phyloP scores from a whole-genome alignment of 2,113 vertebrate genomes.

The Erythrocebus patas region DNA sequence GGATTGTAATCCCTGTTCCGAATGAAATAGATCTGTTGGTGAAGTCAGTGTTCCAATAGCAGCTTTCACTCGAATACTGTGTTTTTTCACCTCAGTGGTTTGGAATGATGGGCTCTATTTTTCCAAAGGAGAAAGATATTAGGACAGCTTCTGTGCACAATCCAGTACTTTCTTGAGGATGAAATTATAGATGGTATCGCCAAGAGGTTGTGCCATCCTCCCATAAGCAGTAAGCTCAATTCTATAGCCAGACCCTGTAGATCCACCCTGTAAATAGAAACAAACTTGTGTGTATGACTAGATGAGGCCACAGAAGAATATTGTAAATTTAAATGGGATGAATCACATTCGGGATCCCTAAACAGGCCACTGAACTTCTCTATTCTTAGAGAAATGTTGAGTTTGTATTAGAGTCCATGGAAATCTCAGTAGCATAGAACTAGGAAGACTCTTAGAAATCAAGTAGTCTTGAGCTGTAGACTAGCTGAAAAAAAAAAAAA shows the following conservation, averaged over 20 bases:
- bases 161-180: not conserved
- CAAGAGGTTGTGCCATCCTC: not conserved
- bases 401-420: not conserved
- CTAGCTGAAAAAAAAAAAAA: too few relatives aligned
- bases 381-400: not conserved
- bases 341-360: not conserved
- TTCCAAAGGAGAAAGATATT: not conserved
- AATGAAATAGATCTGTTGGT: not conserved
- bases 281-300: not conserved
- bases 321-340: not conserved
- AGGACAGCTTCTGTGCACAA: not conserved
- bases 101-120: not conserved
- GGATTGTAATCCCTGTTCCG: not conserved
- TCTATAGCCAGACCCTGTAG: not conserved
- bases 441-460: not conserved
- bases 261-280: not conserved
- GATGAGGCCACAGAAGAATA: not conserved
- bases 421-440: not conserved
- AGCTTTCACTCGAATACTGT: not conserved
- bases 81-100: not conserved
- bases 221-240: not conserved
- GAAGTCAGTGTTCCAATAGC: not conserved
- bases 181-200: not conserved
- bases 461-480: not conserved
- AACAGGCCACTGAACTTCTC: not conserved